phyloP scores from a whole-genome alignment of 2,888 invertebrate species.

The Netelia melanura region DNA sequence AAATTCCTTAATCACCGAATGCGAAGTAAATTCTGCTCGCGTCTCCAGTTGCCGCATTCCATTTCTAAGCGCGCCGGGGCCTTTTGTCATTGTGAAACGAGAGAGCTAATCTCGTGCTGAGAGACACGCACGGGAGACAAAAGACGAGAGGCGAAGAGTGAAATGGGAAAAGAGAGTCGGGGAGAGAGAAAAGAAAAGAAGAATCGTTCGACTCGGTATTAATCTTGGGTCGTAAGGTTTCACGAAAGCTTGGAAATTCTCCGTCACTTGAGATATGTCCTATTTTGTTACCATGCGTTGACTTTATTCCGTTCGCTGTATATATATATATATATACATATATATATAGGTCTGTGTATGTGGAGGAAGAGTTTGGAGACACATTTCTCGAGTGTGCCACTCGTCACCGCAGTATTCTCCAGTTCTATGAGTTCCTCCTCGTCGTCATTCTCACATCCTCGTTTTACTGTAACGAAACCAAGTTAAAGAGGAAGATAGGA shows the following conservation, averaged over 20 bases:
- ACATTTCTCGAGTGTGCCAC: constrained; percentile 36
- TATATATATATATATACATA: neutral
- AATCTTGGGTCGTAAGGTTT: constrained; percentile 54
- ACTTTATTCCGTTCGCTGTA: neutral
- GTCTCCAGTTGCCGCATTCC: constrained; percentile 31
- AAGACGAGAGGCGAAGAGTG: constrained; percentile 59
- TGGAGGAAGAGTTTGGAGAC: constrained; percentile 1
- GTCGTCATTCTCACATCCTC: neutral
- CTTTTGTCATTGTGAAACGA: constrained; percentile 65
- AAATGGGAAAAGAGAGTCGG: constrained; percentile 45
- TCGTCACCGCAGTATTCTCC: constrained; percentile 13
- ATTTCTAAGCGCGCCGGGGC: constrained; percentile 29
- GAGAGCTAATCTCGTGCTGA: constrained; percentile 62
- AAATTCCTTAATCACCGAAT: constrained; percentile 57
- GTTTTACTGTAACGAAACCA: neutral
- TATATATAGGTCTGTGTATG: no score
- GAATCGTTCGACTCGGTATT: constrained; percentile 36
- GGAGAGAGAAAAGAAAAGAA: constrained; percentile 15
- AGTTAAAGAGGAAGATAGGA: neutral
- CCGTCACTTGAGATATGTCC: constrained; percentile 62
- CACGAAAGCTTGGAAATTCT: constrained; percentile 54
- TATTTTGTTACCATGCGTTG: constrained; percentile 50
- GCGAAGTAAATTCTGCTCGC: constrained; percentile 10
- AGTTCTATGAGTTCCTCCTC: constrained; percentile 7
- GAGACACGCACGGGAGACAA: constrained; percentile 48